A percentile compares a stretch with the other conserved stretches of the same genome.
These are phyloP conservation scores for Chrysochloris asiatica DNA, from an alignment of 2,113 vertebrate genomes.

Conservation along the genomic window DNA sequence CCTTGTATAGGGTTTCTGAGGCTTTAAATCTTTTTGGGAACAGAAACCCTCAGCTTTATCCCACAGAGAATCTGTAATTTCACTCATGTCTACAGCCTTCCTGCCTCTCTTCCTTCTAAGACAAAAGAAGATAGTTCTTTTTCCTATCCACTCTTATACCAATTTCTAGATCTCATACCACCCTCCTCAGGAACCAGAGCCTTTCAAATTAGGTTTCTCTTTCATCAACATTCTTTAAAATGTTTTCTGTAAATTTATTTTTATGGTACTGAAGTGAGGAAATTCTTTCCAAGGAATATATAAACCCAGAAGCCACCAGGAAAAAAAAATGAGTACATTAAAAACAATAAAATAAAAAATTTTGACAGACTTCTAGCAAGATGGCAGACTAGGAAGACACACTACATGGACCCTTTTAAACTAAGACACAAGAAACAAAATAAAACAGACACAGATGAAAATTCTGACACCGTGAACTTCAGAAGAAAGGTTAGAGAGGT, in stretches of 20 bases:
- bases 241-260: background rate
- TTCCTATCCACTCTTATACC: background rate
- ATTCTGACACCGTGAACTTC: too few relatives aligned
- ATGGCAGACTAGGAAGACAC: too few relatives aligned
- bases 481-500: too few relatives aligned
- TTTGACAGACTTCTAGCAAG: too few relatives aligned
- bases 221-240: slow-evolving; percentile 2
- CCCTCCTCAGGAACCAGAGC: background rate
- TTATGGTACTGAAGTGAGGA: background rate
- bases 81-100: background rate
- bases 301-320: background rate
- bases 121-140: background rate
- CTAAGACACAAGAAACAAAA: too few relatives aligned
- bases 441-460: too few relatives aligned
- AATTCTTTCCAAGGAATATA: background rate
- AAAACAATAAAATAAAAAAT: too few relatives aligned
- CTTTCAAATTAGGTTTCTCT: background rate
- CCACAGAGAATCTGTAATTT: background rate
- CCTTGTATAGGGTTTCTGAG: too few relatives aligned
- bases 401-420: too few relatives aligned
- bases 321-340: background rate
- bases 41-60: too few relatives aligned
- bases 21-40: too few relatives aligned
- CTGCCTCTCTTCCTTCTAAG: background rate
- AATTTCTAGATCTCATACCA: background rate